Base-by-base conservation (phyloP, 92 coral and sea anemone genomes). In the Zoanthus sociatus region DNA sequence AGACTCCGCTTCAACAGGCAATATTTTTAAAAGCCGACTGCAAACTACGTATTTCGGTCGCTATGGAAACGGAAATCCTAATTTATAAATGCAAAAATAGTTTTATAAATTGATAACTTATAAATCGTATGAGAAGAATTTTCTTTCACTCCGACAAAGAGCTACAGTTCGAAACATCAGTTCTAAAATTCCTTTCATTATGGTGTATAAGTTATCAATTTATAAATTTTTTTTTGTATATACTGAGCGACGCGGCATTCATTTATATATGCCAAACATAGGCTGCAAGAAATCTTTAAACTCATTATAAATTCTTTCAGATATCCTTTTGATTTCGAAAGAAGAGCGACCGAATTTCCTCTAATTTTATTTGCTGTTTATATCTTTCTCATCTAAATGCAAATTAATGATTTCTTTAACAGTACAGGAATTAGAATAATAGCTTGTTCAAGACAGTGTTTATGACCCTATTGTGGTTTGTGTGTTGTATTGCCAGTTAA, bases 41-140 rank as follows among this genome's bases (percentile, higher is more conserved):
- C 69, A 63, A 63, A 7, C 30, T 63, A 63, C 69, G 69, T 63
- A 63, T 63, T 63, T 63, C 6, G 69, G 69, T 63, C 31, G 69
- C 30, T 63, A 63, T 63, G 66, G 30, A 63, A 63, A 63, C 69
- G 8, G 69, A n/a, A 63, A n/a, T 63, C 69, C 4, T 4, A 63
- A 20, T 63, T 63, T 63, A 16, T 20, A 63, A 20, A 7, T 63
- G 69, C 18, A 15, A 60, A 60, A 15, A 60, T 6, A 13, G 66
- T 50, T 2, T 37, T 37, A 37, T 37, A 37, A 37, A 37, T 37
- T 37, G 42, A 37, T 37, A 37, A 37, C 42, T 37, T 37, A 37
- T 37, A 37, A 2, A 37, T 37, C 42, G 42, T 37, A 37, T 37
- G 42, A 37, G 4, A 37, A 37, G 4, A 37, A 4, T 37, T 37